These are phyloP conservation scores for Euplexia lucipara DNA, from an alignment of 2,888 invertebrate species.

Conservation along the genomic window DNA sequence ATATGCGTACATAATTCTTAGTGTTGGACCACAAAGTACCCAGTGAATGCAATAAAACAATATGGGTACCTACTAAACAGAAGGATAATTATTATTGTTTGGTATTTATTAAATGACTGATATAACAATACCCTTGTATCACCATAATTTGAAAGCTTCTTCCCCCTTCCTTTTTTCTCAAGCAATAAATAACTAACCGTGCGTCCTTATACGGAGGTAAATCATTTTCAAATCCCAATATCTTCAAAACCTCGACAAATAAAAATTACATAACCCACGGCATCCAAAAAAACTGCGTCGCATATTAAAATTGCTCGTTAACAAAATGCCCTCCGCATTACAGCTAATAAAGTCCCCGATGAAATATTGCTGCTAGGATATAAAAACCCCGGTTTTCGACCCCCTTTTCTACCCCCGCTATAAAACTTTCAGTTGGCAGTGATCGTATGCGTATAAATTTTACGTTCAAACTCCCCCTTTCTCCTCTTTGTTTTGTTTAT, in stretches of 20 bases:
- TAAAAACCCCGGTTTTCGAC: constrained; percentile 79
- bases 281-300: constrained; percentile 60
- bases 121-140: constrained; percentile 11
- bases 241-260: constrained; percentile 18
- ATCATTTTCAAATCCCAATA: constrained; percentile 39
- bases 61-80: too few relatives aligned
- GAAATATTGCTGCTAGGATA: constrained; percentile 83
- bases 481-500: constrained; percentile 77
- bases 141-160: constrained; percentile 18
- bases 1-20: too few relatives aligned
- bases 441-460: constrained; percentile 82
- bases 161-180: constrained; percentile 19
- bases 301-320: constrained; percentile 77
- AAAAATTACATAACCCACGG: constrained; percentile 51
- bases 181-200: constrained; percentile 43
- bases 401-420: constrained; percentile 64
- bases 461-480: constrained; percentile 70
- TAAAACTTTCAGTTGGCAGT: constrained; percentile 83
- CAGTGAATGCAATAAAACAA: too few relatives aligned
- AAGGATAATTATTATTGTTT: too few relatives aligned
- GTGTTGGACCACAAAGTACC: too few relatives aligned
- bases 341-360: constrained; percentile 84
- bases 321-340: constrained; percentile 82
- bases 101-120: background rate
- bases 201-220: constrained; percentile 40